Evolutionary conservation across 2,888 invertebrate species (phyloP).

Genomic region (Antitype chi): DNA sequence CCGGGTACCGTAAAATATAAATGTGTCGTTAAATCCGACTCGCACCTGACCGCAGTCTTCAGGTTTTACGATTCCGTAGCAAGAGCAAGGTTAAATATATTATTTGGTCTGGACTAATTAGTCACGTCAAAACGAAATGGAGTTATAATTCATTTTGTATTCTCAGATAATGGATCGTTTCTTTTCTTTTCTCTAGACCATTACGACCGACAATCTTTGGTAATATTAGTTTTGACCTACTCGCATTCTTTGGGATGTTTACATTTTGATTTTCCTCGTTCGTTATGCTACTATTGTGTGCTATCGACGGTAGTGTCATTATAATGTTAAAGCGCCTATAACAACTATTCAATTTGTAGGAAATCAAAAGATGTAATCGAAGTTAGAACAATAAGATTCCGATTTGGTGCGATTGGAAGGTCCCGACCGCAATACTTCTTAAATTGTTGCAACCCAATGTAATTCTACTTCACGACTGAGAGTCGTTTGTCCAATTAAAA

Average conservation of each 20-base stretch:
- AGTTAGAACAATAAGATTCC: too few species aligned
- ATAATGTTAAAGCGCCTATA: neutral
- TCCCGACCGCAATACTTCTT: too few species aligned
- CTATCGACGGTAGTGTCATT: neutral
- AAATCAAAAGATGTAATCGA: neutral
- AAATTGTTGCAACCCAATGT: too few species aligned
- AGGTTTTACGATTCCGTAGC: slow-evolving; percentile 71
- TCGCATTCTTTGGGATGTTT: slow-evolving; percentile 30
- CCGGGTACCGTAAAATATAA: neutral
- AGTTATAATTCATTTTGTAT: slow-evolving; percentile 80
- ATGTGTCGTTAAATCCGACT: slow-evolving; percentile 21
- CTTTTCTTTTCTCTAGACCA: slow-evolving; percentile 60
- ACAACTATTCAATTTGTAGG: too few species aligned
- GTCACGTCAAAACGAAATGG: slow-evolving; percentile 84
- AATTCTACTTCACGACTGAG: too few species aligned
- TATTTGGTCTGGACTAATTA: slow-evolving; percentile 81
- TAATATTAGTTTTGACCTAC: slow-evolving; percentile 31
- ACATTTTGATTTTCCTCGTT: slow-evolving; percentile 29
- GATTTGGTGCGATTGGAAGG: too few species aligned
- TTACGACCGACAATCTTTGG: slow-evolving; percentile 26
- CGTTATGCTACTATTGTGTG: neutral
- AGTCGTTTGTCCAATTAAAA: too few species aligned
- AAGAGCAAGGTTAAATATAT: slow-evolving; percentile 80
- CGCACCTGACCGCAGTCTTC: slow-evolving; percentile 61
- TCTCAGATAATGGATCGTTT: slow-evolving; percentile 72